A percentile compares a stretch with the other conserved stretches of the same genome.
phyloP scores from a whole-genome alignment of 2,888 invertebrate species.

The Serripes groenlandicus region DNA sequence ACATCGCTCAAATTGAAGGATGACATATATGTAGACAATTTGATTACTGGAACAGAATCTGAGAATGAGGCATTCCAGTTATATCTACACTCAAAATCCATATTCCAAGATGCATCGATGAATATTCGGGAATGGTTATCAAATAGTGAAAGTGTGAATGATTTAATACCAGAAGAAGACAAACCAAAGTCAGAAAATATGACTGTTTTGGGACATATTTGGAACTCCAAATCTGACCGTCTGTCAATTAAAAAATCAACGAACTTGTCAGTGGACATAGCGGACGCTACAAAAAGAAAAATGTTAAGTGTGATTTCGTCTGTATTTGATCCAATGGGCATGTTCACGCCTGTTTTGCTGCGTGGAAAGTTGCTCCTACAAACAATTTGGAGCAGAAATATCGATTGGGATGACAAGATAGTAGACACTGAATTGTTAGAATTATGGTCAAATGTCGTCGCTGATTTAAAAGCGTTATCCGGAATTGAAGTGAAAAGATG shows the following conservation, averaged over 20 bases:
- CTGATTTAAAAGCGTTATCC: not conserved
- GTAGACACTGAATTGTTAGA: not conserved
- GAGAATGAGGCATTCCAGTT: constrained; percentile 2
- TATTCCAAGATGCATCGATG: constrained; percentile 25
- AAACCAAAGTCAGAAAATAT: not conserved
- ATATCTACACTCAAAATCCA: not conserved
- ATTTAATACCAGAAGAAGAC: constrained; percentile 1
- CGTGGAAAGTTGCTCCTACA: constrained; percentile 29
- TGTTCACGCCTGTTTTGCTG: constrained; percentile 23
- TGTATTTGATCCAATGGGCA: constrained; percentile 34
- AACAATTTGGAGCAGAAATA: constrained; percentile 22
- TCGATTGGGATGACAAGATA: constrained; percentile 31
- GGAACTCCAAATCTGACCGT: not conserved
- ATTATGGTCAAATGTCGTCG: not conserved
- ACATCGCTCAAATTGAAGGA: constrained; percentile 4
- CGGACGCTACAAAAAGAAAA: constrained; percentile 20
- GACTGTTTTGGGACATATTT: not conserved
- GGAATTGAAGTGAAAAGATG: not conserved
- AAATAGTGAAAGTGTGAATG: constrained; percentile 27
- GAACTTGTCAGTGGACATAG: not conserved
- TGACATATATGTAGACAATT: constrained; percentile 26
- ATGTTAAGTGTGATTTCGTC: constrained; percentile 15
- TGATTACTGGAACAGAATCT: constrained; percentile 1
- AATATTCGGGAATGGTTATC: constrained; percentile 34
- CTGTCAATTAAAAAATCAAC: not conserved